Conservation (phyloP, 2,888 invertebrate genomes). For the Callyntrura sp. region DNA sequence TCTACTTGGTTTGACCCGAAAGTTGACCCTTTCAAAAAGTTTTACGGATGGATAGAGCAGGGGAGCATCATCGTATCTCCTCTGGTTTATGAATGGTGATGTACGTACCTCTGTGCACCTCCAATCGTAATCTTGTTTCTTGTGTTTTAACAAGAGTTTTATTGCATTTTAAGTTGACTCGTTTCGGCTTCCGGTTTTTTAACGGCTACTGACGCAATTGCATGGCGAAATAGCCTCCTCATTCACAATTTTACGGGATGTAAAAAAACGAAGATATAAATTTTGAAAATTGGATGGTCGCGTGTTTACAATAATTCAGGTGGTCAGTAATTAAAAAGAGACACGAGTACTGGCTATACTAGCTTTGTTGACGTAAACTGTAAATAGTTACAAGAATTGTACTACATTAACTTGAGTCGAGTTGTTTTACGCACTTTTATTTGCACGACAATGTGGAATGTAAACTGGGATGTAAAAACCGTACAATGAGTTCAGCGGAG, state of each 20-base stretch:
- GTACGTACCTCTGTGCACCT: neutral
- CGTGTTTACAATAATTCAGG: slow-evolving; percentile 31
- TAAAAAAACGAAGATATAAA: slow-evolving; percentile 1
- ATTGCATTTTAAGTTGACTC: slow-evolving; percentile 74
- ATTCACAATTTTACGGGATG: neutral
- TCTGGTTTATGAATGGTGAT: neutral
- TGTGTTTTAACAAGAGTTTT: slow-evolving; percentile 64
- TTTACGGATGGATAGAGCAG: slow-evolving; percentile 31
- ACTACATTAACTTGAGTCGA: no score
- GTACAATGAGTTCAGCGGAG: no score
- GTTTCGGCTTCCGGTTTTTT: slow-evolving; percentile 73
- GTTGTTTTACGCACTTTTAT: no score
- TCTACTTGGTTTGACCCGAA: slow-evolving; percentile 42
- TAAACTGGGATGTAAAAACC: no score
- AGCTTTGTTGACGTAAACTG: no score
- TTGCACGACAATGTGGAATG: no score
- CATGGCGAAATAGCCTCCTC: neutral
- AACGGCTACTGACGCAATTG: slow-evolving; percentile 17
- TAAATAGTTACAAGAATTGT: no score
- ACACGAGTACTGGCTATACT: slow-evolving; percentile 36
- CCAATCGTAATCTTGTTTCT: slow-evolving; percentile 14
- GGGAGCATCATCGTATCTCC: neutral
- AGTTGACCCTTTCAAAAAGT: slow-evolving; percentile 37
- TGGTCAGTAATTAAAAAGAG: slow-evolving; percentile 21
- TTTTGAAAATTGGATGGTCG: slow-evolving; percentile 24